Evolutionary conservation across 2,113 vertebrate genomes (phyloP), one percentile per base, ranked within the genome.

Genomic region (Suricata suricatta): DNA sequence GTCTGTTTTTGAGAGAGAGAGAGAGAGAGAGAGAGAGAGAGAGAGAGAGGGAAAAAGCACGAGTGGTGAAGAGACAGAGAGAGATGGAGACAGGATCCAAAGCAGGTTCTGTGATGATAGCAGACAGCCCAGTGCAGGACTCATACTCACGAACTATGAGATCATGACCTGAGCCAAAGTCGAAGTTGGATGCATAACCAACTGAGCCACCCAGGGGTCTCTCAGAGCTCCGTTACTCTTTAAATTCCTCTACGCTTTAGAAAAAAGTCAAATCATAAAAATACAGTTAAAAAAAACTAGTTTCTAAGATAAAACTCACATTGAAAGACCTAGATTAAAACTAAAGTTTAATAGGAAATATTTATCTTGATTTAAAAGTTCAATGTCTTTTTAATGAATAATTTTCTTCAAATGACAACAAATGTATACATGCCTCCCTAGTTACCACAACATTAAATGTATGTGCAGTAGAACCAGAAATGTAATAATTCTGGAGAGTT

Each of bases 381-480:
- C 52, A 86, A 77, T 68, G 21, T 79, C 82, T 63, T 79, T 38
- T n/a, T 77, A 47, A 90, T 83, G 52, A 7, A 17, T 77, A 64
- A 41, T 5, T 80, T 93, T 38, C 52, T 97, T 77, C 81, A 97
- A 96, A 97, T 97, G 41, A 88, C 50, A 97, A 88, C 92, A 92
- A 76, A 86, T 64, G 50, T 87, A 96, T 17, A 86, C 0, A 0
- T 85, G 63, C 33, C 76, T 96, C 93, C 93, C 81, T 83, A 85
- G 85, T 97, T 71, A 96, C 23, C 88, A 93, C 77, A 90, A 96
- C 93, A 52, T 35, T 96, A 93, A 98, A 97, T 90, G 74, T 7
- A 50, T 19, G 94, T 95, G 77, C 60, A 93, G 97, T 93, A 38
- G n/a, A 84, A 96, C 41, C 6, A 21, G 38, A 93, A 97, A 92